phyloP scores from a whole-genome alignment of 2,113 vertebrate species.

The Zapornia atra region DNA sequence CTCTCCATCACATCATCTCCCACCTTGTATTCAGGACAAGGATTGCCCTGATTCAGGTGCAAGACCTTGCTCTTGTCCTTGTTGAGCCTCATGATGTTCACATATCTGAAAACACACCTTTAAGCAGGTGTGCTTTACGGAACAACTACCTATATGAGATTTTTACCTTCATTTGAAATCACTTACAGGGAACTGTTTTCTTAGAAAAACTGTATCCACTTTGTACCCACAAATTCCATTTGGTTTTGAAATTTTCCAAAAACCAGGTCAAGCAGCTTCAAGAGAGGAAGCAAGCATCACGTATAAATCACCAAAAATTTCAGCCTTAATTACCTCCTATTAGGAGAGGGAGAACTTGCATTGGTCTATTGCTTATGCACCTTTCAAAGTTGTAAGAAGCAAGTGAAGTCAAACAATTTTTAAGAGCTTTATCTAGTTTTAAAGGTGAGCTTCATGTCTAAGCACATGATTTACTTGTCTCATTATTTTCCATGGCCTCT shows the following conservation, averaged over 20 bases:
- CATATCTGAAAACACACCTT: background rate
- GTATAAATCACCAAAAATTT: background rate
- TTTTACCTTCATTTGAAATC: background rate
- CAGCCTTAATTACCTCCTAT: background rate
- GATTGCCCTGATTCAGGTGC: too few species aligned
- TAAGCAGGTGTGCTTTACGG: background rate
- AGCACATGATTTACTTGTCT: background rate
- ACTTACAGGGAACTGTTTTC: background rate
- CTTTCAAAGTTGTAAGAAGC: background rate
- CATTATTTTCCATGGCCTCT: background rate
- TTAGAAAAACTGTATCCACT: background rate
- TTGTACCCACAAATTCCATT: background rate
- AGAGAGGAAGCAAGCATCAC: background rate
- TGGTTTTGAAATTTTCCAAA: background rate
- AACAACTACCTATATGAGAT: background rate
- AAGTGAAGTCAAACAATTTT: background rate
- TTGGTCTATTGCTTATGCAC: background rate
- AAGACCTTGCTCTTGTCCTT: too few species aligned
- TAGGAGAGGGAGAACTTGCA: background rate
- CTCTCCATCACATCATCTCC: too few species aligned
- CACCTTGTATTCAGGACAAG: too few species aligned
- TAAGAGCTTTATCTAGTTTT: background rate
- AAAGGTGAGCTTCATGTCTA: background rate
- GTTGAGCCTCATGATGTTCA: too few species aligned
- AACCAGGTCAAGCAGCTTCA: background rate